Conservation (phyloP, 2,113 vertebrate genomes). For the Chelonoidis abingdonii region DNA sequence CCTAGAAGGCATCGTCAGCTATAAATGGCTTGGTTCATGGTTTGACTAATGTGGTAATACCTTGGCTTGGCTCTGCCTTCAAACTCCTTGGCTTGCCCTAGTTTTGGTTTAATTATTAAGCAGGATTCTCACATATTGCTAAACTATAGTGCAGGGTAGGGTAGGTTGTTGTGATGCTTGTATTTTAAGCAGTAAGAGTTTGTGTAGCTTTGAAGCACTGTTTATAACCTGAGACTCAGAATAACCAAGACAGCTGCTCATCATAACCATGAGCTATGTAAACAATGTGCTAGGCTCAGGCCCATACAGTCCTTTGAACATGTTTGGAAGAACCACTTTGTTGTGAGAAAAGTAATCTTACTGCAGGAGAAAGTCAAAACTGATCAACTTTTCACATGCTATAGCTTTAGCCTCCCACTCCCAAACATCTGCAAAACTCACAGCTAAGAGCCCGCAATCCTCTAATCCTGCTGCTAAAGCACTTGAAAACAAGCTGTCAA, state of each 20-base stretch:
- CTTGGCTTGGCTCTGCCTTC: conserved; percentile 33
- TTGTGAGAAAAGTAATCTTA: conserved; percentile 73
- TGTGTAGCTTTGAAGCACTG: conserved; percentile 48
- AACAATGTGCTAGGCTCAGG: conserved; percentile 68
- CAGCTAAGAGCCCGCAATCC: conserved; percentile 53
- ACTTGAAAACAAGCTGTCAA: conserved; percentile 58
- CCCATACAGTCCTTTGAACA: conserved; percentile 61
- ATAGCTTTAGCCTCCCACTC: conserved; percentile 69
- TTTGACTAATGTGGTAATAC: not conserved
- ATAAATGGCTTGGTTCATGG: not conserved
- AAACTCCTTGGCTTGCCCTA: conserved; percentile 39
- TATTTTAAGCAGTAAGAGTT: conserved; percentile 41
- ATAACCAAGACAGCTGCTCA: conserved; percentile 35
- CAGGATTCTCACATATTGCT: conserved; percentile 37
- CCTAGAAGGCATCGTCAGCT: not conserved
- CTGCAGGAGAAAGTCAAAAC: conserved; percentile 52
- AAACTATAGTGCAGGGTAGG: conserved; percentile 39
- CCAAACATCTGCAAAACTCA: conserved; percentile 53
- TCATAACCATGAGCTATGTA: conserved; percentile 46
- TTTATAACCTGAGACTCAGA: conserved; percentile 53
- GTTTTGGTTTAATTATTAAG: conserved; percentile 64
- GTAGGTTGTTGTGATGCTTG: conserved; percentile 35
- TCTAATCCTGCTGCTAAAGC: conserved; percentile 69
- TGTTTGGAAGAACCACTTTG: conserved; percentile 65
- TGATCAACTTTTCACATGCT: conserved; percentile 69